A percentile compares a stretch with the other conserved stretches of the same genome.
These are phyloP conservation scores for Zaprionus tsacasi DNA, from an alignment of 1,140 invertebrate species.

Conservation along the genomic window DNA sequence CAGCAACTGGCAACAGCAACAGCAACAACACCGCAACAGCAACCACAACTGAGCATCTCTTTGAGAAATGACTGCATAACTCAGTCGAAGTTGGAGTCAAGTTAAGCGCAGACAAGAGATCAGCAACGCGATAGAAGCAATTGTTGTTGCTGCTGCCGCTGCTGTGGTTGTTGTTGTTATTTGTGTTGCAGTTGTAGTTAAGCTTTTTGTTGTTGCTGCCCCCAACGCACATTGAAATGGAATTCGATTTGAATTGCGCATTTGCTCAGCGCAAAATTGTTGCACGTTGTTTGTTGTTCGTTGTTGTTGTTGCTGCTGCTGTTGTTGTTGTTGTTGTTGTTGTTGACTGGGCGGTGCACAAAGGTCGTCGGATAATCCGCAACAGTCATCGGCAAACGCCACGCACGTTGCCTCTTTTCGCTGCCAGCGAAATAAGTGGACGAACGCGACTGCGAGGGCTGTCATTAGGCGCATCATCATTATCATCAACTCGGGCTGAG, in stretches of 20 bases:
- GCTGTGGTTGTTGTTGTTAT: slow-evolving; percentile 30
- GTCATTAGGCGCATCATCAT: slow-evolving; percentile 35
- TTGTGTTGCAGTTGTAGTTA: not conserved
- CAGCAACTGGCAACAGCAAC: slow-evolving; percentile 15
- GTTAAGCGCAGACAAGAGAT: slow-evolving; percentile 33
- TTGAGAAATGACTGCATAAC: slow-evolving; percentile 59
- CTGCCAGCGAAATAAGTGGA: slow-evolving; percentile 40
- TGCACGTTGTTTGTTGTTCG: slow-evolving; percentile 14
- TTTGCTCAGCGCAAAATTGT: slow-evolving; percentile 22
- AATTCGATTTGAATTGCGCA: slow-evolving; percentile 48
- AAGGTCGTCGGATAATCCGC: slow-evolving; percentile 43
- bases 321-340: not conserved
- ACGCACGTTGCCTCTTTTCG: slow-evolving; percentile 31
- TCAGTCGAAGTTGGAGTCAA: slow-evolving; percentile 29
- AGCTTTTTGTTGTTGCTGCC: slow-evolving; percentile 21
- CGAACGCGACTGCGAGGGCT: slow-evolving; percentile 42
- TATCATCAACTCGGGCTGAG: not conserved
- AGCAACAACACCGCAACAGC: slow-evolving; percentile 3
- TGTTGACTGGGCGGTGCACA: slow-evolving; percentile 22
- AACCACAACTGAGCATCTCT: slow-evolving; percentile 39
- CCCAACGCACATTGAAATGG: slow-evolving; percentile 39
- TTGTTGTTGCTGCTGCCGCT: slow-evolving; percentile 22
- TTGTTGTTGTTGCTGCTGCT: slow-evolving; percentile 9
- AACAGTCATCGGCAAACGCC: slow-evolving; percentile 45
- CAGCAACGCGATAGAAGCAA: slow-evolving; percentile 32